Evolutionary conservation across 2,113 vertebrate genomes (phyloP).

Genomic region (Dasyornis broadbenti): DNA sequence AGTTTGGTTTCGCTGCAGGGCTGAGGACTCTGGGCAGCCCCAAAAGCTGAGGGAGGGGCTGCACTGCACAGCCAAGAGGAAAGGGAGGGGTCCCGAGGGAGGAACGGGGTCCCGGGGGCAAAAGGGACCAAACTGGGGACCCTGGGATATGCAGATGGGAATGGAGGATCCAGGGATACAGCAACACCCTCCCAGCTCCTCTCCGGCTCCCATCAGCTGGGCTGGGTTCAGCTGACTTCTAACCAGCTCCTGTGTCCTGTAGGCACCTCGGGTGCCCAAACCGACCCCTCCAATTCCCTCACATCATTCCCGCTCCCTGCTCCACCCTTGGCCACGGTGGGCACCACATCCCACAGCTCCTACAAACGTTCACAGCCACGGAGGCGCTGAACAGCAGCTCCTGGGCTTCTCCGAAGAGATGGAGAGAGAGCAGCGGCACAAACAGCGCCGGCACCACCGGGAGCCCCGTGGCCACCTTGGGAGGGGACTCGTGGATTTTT

Average conservation of each 20-base stretch:
- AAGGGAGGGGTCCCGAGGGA: neutral
- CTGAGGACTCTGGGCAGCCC: neutral
- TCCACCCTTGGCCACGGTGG: rapidly evolving
- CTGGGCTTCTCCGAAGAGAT: rapidly evolving
- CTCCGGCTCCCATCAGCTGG: neutral
- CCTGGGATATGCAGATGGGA: neutral
- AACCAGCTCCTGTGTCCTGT: neutral
- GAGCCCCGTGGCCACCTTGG: rapidly evolving
- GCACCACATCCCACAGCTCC: neutral
- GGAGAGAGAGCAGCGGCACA: neutral
- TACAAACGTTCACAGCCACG: rapidly evolving
- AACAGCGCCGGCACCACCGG: rapidly evolving
- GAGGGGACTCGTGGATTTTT: rapidly evolving
- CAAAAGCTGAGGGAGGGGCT: neutral
- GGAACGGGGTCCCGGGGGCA: neutral
- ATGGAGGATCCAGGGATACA: no score
- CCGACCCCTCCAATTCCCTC: rapidly evolving
- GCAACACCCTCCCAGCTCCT: neutral
- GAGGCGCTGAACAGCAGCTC: neutral
- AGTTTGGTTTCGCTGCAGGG: neutral
- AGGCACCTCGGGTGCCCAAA: neutral
- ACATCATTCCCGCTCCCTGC: rapidly evolving
- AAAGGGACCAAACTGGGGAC: neutral
- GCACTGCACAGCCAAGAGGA: no score
- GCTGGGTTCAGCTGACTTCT: neutral